Evolutionary conservation across 2,797 vertebrate genomes (phyloP).

Genomic region (Cirrhinus molitorella): DNA sequence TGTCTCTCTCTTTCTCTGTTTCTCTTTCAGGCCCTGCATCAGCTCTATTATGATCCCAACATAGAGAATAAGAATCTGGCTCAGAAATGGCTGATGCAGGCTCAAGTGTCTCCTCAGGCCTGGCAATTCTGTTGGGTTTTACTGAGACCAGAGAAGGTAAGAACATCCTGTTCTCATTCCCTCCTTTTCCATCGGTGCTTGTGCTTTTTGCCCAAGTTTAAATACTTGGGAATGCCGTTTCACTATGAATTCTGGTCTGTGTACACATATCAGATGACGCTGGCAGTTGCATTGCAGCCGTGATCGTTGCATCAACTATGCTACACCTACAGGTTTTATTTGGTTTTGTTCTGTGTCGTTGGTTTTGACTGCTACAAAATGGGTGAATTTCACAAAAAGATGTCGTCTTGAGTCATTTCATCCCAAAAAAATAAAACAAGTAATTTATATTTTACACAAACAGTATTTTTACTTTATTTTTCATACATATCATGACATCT

Average conservation of each 20-base stretch:
- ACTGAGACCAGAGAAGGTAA: constrained; percentile 92
- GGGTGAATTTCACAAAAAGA: neutral
- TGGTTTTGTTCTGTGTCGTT: neutral
- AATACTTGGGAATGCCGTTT: neutral
- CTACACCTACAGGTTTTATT: neutral
- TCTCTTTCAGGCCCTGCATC: constrained; percentile 90
- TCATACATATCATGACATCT: neutral
- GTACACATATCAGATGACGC: neutral
- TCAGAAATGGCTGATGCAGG: constrained; percentile 99
- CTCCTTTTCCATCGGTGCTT: neutral
- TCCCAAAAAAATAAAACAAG: neutral
- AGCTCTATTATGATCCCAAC: constrained; percentile 98
- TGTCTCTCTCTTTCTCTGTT: constrained; percentile 11
- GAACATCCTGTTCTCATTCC: neutral
- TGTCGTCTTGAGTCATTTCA: neutral
- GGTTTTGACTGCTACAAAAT: neutral
- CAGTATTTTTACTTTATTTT: neutral
- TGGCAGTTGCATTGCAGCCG: neutral
- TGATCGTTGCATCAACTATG: constrained; percentile 1
- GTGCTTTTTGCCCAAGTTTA: neutral
- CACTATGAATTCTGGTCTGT: neutral
- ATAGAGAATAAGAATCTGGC: constrained; percentile 99
- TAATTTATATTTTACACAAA: neutral
- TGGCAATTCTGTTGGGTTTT: constrained; percentile 99
- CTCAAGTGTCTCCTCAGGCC: constrained; percentile 96